Percentiles rank a stretch among this genome's conserved stretches.
Conservation (phyloP, 2,888 invertebrate genomes). For the Tetheella fluctuosa region DNA sequence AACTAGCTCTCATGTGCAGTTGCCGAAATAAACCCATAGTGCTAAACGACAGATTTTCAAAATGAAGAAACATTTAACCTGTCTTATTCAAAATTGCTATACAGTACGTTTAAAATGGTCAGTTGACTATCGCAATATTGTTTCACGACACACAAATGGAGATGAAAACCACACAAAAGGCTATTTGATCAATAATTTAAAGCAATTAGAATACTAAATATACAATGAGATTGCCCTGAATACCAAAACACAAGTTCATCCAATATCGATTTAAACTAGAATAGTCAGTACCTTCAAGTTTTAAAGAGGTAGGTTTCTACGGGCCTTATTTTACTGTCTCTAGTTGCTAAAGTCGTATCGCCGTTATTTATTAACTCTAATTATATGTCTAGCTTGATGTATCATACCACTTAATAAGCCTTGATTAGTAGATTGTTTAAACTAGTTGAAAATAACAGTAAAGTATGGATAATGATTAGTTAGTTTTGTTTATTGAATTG, state of each 20-base stretch:
- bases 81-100: too few relatives aligned
- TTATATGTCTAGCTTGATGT: not conserved
- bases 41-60: too few relatives aligned
- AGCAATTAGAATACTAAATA: not conserved
- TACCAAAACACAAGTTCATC: constrained; percentile 21
- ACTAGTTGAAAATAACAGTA: too few relatives aligned
- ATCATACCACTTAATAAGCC: not conserved
- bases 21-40: too few relatives aligned
- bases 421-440: not conserved
- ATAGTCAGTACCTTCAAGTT: constrained; percentile 16
- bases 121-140: too few relatives aligned
- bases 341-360: constrained; percentile 21
- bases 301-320: not conserved
- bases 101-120: too few relatives aligned
- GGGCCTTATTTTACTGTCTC: not conserved
- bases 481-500: too few relatives aligned
- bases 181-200: not conserved
- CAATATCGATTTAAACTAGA: constrained; percentile 31
- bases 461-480: too few relatives aligned
- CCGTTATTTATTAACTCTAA: constrained; percentile 14
- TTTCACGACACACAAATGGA: too few relatives aligned
- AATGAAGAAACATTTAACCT: too few relatives aligned
- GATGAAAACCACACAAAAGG: too few relatives aligned
- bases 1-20: too few relatives aligned
- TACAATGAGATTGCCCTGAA: constrained; percentile 24